These are phyloP conservation scores for Calephelis virginiensis DNA, from an alignment of 1,140 invertebrate species.

Conservation along the genomic window DNA sequence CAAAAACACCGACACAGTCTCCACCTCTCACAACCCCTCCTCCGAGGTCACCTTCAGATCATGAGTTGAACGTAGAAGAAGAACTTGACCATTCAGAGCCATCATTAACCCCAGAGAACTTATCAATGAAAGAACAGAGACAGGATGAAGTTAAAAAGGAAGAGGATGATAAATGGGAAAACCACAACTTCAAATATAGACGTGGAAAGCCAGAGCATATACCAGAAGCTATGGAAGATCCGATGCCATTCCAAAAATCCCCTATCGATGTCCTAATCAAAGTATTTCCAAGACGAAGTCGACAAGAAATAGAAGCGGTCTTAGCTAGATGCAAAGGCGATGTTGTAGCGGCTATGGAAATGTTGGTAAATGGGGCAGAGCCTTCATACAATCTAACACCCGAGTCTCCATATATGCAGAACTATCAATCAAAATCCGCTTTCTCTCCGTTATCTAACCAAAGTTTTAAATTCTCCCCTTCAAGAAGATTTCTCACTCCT, in stretches of 20 bases:
- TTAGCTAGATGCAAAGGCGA: conserved; percentile 90
- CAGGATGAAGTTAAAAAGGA: conserved; percentile 64
- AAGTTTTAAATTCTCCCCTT: conserved; percentile 78
- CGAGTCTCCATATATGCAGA: conserved; percentile 66
- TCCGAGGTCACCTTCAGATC: conserved; percentile 66
- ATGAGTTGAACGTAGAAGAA: conserved; percentile 76
- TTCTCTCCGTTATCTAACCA: conserved; percentile 85
- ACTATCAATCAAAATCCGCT: conserved; percentile 80
- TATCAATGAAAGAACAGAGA: conserved; percentile 71
- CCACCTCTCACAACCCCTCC: conserved; percentile 53
- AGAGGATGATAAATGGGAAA: conserved; percentile 71
- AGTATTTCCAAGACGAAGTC: conserved; percentile 91
- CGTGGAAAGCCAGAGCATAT: conserved; percentile 44
- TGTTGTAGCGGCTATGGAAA: conserved; percentile 93
- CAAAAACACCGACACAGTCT: conserved; percentile 52
- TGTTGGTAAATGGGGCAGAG: conserved; percentile 85
- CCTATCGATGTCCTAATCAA: conserved; percentile 75
- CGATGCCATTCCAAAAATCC: conserved; percentile 63
- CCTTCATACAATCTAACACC: conserved; percentile 61
- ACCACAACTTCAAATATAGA: conserved; percentile 56
- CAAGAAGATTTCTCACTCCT: conserved; percentile 85
- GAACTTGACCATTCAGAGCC: conserved; percentile 70
- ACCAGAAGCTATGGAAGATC: conserved; percentile 43
- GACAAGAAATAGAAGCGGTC: conserved; percentile 90
- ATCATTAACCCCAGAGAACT: conserved; percentile 72